phyloP scores from a whole-genome alignment of 2,888 invertebrate species.

The Orchestes rusci region DNA sequence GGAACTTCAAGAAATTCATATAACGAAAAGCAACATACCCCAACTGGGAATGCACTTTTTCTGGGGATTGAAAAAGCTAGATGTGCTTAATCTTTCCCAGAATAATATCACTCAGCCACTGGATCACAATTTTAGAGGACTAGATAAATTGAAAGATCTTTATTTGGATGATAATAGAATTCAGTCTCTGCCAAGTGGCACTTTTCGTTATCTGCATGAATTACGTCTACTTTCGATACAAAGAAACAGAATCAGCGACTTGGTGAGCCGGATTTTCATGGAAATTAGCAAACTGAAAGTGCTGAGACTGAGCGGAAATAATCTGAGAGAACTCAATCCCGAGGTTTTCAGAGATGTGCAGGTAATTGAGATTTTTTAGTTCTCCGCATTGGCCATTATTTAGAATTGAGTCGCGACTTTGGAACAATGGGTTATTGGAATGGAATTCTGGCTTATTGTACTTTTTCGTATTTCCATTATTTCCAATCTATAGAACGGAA shows the following conservation, averaged over 20 bases:
- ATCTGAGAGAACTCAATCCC: constrained; percentile 63
- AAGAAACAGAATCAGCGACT: constrained; percentile 59
- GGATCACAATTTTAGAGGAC: constrained; percentile 67
- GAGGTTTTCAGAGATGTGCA: constrained; percentile 69
- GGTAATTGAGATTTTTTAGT: constrained; percentile 44
- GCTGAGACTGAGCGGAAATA: constrained; percentile 71
- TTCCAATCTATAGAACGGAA: too few relatives aligned
- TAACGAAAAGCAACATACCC: constrained; percentile 70
- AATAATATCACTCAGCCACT: constrained; percentile 70
- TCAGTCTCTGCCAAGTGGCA: constrained; percentile 68
- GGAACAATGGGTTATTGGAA: too few relatives aligned
- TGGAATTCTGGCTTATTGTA: too few relatives aligned
- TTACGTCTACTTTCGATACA: constrained; percentile 59
- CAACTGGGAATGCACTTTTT: constrained; percentile 73
- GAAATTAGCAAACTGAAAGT: constrained; percentile 63
- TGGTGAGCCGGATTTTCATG: constrained; percentile 66
- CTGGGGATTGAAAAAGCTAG: constrained; percentile 59
- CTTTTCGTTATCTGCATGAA: constrained; percentile 57
- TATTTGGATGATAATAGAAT: constrained; percentile 72
- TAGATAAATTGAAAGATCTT: constrained; percentile 61
- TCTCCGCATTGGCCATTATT: too few relatives aligned
- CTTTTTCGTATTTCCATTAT: too few relatives aligned
- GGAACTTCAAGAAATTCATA: constrained; percentile 62
- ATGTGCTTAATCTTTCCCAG: constrained; percentile 59
- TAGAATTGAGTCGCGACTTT: too few relatives aligned